Base-by-base conservation (phyloP, 1,140 invertebrate genomes). In the Heliothis virescens region DNA sequence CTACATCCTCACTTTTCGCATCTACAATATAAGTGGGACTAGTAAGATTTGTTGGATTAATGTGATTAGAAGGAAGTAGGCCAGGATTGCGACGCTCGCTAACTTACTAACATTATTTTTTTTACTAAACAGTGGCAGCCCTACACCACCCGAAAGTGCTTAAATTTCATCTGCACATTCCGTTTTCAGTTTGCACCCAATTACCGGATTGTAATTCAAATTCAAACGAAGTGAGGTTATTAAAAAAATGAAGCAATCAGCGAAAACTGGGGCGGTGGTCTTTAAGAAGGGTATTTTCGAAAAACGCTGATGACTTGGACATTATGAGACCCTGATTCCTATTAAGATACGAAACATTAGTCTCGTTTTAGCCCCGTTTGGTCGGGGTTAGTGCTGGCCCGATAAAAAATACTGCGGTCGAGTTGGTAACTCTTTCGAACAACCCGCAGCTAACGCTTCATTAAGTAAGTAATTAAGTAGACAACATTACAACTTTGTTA, bases 281-380 rank as follows among this genome's bases (percentile, higher is more conserved):
- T 79, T 83, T 84, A 82, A 85, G 86, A 83, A 81, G 87, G 85
- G 79, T 83, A 87, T 85, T 88, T 90, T 91, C 83, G 86, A 85
- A 89, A 91, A 90, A 86, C 85, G 92, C 91, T 94, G 92, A 94
- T 92, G 92, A 91, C 86, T 85, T 88, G 89, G 90, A 92, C 90
- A 91, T 92, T 91, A 93, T 89, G 90, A 91, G 87, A 85, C 87
- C 88, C 82, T 90, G 92, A 94, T 93, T 92, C 90, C 91, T 93
- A 94, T 94, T 94, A 93, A 94, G 92, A 94, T 94, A 91, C 81
- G 85, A 82, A 82, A 87, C 89, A 93, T 94, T 92, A 94, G 90
- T 91, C 89, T 89, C 83, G 83, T 83, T 87, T 82, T 79, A 83
- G 86, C 13, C 78, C 34, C 84, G 83, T 89, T 91, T 85, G 72